phyloP scores from a whole-genome alignment of 2,888 invertebrate species.

The Disparrhopalites patrizii region DNA sequence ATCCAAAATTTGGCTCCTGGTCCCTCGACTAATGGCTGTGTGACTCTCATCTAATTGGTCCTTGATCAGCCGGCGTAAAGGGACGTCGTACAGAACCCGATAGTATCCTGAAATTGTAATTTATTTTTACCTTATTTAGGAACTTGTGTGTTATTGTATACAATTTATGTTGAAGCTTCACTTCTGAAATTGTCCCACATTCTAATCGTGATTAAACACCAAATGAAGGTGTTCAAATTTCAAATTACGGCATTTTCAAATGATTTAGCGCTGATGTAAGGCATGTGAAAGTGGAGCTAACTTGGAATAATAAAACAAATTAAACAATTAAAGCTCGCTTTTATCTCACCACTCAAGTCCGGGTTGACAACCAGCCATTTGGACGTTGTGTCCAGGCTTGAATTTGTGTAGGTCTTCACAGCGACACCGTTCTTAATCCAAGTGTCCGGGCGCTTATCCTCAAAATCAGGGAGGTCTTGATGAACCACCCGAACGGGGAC shows the following conservation, averaged over 20 bases:
- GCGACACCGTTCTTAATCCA: constrained; percentile 20
- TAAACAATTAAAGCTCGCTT: no score
- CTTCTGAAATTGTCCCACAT: no score
- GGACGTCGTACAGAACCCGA: constrained; percentile 35
- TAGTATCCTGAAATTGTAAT: no score
- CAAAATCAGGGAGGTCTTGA: neutral
- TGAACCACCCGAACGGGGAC: constrained; percentile 10
- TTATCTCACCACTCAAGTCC: constrained; percentile 11
- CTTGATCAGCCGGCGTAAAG: constrained; percentile 16
- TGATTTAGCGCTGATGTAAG: no score
- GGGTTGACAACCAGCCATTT: constrained; percentile 28
- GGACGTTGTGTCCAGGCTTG: neutral
- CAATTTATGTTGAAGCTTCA: no score
- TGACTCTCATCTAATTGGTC: constrained; percentile 15
- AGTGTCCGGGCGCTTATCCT: neutral
- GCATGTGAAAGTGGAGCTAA: no score
- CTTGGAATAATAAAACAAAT: no score
- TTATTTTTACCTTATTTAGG: no score
- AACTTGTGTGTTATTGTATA: no score
- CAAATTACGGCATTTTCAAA: no score
- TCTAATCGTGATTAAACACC: no score
- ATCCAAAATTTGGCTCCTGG: constrained; percentile 39
- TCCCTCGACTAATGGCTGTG: constrained; percentile 17
- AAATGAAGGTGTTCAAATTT: no score
- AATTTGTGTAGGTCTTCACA: neutral